Evolutionary conservation across 2,888 invertebrate genomes (phyloP).

Genomic region (Morpho deidamia): DNA sequence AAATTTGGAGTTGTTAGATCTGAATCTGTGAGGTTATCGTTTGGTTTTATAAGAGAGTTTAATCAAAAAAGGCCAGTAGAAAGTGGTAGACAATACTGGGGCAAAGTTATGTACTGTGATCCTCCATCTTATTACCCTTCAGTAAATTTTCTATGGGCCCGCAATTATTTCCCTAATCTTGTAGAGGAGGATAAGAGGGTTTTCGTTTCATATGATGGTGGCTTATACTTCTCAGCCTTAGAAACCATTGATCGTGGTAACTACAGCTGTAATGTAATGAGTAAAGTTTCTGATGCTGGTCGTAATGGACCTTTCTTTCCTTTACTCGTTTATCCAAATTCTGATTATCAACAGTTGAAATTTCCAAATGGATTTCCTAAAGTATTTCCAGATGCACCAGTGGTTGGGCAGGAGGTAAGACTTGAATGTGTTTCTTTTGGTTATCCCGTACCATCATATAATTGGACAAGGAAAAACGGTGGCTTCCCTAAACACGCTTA

Average conservation of each 20-base stretch:
- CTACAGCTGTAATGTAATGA: slow-evolving; percentile 95
- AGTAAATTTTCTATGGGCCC: slow-evolving; percentile 94
- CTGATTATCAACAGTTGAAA: slow-evolving; percentile 93
- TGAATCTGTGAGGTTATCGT: slow-evolving; percentile 91
- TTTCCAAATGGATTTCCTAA: slow-evolving; percentile 98
- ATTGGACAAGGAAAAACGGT: slow-evolving; percentile 90
- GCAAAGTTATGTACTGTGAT: slow-evolving; percentile 94
- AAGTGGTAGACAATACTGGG: slow-evolving; percentile 94
- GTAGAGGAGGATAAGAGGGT: slow-evolving; percentile 95
- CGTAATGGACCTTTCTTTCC: slow-evolving; percentile 94
- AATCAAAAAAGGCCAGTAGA: slow-evolving; percentile 91
- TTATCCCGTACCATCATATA: slow-evolving; percentile 95
- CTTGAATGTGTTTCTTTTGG: slow-evolving; percentile 98
- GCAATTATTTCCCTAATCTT: slow-evolving; percentile 93
- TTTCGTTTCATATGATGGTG: slow-evolving; percentile 96
- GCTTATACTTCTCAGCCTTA: slow-evolving; percentile 95
- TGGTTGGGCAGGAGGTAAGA: slow-evolving; percentile 92
- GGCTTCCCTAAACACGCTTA: slow-evolving; percentile 86
- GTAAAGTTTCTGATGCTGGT: slow-evolving; percentile 90
- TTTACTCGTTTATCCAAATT: slow-evolving; percentile 88
- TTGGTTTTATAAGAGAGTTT: slow-evolving; percentile 94
- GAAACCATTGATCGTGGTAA: slow-evolving; percentile 93
- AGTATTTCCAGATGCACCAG: slow-evolving; percentile 95
- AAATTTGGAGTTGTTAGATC: slow-evolving; percentile 92
- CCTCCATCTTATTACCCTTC: slow-evolving; percentile 94